phyloP scores from a whole-genome alignment of 2,113 vertebrate species.

The Natator depressus region DNA sequence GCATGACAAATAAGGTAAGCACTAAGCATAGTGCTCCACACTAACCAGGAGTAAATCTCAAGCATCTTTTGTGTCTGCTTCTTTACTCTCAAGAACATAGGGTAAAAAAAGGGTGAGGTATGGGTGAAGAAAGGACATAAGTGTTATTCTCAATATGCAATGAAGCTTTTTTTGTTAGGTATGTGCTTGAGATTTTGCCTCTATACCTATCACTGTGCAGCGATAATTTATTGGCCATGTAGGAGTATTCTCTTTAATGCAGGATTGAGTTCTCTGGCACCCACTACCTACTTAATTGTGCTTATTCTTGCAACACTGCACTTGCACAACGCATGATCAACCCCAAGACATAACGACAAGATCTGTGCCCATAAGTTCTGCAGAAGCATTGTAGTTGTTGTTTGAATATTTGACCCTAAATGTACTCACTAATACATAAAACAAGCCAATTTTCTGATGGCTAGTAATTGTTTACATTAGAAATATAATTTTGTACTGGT shows the following conservation, averaged over 20 bases:
- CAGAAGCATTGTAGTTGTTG: neutral
- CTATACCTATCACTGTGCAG: neutral
- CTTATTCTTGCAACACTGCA: neutral
- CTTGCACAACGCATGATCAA: neutral
- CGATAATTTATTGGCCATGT: neutral
- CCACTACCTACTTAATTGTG: neutral
- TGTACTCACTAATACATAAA: neutral
- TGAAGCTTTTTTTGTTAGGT: neutral
- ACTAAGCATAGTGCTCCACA: neutral
- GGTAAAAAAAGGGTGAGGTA: neutral
- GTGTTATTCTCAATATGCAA: neutral
- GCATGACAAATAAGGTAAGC: neutral
- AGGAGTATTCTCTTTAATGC: neutral
- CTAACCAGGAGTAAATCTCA: neutral
- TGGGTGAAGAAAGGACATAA: fast-evolving
- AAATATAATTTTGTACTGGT: neutral
- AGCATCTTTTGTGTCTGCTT: neutral
- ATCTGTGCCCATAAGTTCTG: conserved; percentile 23
- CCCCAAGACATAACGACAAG: neutral
- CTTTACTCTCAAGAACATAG: conserved; percentile 12
- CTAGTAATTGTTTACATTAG: neutral
- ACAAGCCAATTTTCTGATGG: conserved; percentile 7
- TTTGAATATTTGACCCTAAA: neutral
- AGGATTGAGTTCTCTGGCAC: fast-evolving
- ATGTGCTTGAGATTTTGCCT: neutral